Base-by-base conservation (phyloP, 2,888 invertebrate genomes). In the Lamproptera curius region DNA sequence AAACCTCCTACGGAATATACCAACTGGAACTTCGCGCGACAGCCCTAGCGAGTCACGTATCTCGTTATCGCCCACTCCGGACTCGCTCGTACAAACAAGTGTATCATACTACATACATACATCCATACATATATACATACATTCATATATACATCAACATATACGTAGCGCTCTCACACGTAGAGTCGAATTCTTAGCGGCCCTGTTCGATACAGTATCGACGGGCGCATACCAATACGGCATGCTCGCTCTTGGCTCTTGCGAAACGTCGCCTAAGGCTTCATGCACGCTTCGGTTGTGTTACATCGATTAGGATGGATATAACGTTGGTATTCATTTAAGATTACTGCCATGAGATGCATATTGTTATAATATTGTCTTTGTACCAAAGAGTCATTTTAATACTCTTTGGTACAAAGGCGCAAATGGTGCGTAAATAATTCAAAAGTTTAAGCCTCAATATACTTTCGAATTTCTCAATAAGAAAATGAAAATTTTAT, bases 181-280 rank as follows among this genome's bases (percentile, higher is more conserved):
- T 46, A 62, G 62, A 59, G 57, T 66, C 67, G 43, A 64, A 66
- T 70, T 67, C 63, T 66, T 28, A 10, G 28, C 28, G 4, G 3
- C 20, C 20, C 63, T 63, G 64, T 54, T 57, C 57, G 52, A 34
- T 16, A 58, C 59, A 59, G 63, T 69, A 70, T 72, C 66, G 61
- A 54, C 52, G 61, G 57, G 61, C 66, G 63, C 66, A 69, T 65
- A 60, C 65, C 65, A 54, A 65, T 59, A 51, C 51, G 55, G 28
- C 44, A 55, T 44, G 51, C 16, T 49, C 50, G 50, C 53, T 54
- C 47, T 56, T 55, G 50, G 48, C 44, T 54, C 58, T 55, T 51
- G 49, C 47, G 52, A 53, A 58, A 53, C 57, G 58, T 41, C 46
- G 52, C 60, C 13, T 44, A 44, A 44, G 42, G 34, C 42, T 42